phyloP scores from a whole-genome alignment of 2,888 invertebrate species.

The Lasioglossum figueresi region DNA sequence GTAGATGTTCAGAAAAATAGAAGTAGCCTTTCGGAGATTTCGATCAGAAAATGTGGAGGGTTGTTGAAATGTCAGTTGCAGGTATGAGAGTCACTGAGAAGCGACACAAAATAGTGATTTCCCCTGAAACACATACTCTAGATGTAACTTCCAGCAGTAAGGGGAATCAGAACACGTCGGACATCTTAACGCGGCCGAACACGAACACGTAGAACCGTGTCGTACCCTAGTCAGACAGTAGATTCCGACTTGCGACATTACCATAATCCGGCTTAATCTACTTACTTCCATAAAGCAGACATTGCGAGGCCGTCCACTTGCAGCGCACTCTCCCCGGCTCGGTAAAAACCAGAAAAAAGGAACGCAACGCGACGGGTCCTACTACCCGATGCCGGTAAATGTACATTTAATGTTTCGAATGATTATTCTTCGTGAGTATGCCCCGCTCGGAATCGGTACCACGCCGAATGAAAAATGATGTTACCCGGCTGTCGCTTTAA shows the following conservation, averaged over 20 bases:
- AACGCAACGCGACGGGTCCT: constrained; percentile 4
- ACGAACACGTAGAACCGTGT: constrained; percentile 26
- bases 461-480: not conserved
- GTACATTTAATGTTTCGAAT: constrained; percentile 26
- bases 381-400: constrained; percentile 1
- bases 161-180: constrained; percentile 7
- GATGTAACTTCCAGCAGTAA: constrained; percentile 2
- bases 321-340: not conserved
- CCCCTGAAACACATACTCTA: constrained; percentile 11
- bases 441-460: constrained; percentile 16
- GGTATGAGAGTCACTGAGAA: not conserved
- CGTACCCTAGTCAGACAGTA: constrained; percentile 33
- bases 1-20: not conserved
- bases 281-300: constrained; percentile 38
- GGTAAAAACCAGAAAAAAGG: constrained; percentile 22
- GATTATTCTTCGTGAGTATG: constrained; percentile 10
- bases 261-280: constrained; percentile 49
- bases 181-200: not conserved
- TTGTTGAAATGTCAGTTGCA: not conserved
- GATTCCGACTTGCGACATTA: constrained; percentile 35
- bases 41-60: not conserved
- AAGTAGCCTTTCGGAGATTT: not conserved
- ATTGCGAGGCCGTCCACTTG: constrained; percentile 26
- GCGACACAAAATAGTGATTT: constrained; percentile 9
- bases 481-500: not conserved